These are phyloP conservation scores for Australoheros scitulus DNA, from an alignment of 2,113 vertebrate genomes.

Conservation along the genomic window DNA sequence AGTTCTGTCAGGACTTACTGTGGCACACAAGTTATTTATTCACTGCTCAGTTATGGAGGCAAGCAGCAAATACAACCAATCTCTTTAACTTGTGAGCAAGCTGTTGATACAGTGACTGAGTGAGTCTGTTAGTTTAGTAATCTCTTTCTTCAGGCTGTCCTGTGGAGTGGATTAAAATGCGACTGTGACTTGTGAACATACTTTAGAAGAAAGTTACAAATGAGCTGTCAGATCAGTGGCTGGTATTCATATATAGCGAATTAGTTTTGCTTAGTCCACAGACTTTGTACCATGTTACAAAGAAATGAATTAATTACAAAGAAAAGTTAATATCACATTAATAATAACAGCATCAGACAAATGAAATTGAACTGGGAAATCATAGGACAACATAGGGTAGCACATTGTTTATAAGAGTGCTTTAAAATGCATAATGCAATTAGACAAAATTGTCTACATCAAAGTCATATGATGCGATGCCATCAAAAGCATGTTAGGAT, in stretches of 20 bases:
- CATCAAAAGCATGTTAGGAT: background rate
- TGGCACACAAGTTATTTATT: background rate
- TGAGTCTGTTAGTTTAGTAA: constrained; percentile 28
- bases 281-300: background rate
- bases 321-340: background rate
- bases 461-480: background rate
- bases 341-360: background rate
- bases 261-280: background rate
- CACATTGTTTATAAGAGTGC: background rate
- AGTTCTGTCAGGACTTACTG: background rate
- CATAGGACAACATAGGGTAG: background rate
- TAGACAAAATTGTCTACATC: background rate
- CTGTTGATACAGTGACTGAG: constrained; percentile 19
- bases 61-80: background rate
- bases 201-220: constrained; percentile 6
- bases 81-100: constrained; percentile 10
- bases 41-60: background rate
- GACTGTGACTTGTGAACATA: constrained; percentile 12
- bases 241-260: background rate
- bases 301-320: background rate
- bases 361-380: background rate
- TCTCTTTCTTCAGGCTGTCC: constrained; percentile 22
- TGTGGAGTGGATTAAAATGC: constrained; percentile 11
- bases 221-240: background rate
- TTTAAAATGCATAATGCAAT: background rate